Base-by-base conservation (phyloP, 1,140 invertebrate species). In the Zaprionus vittiger region DNA sequence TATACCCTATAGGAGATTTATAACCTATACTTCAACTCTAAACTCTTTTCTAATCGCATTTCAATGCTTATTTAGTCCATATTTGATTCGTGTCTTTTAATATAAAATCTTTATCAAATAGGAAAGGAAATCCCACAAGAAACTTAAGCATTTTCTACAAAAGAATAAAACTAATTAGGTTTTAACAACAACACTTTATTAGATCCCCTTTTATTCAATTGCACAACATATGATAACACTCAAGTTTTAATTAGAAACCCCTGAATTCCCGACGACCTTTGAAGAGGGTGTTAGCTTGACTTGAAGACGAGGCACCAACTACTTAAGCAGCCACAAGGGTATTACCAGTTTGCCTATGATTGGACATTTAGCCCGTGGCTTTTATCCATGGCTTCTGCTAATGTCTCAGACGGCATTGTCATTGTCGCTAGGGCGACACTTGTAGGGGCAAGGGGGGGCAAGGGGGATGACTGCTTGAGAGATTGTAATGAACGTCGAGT, bases 401-500 rank as follows among this genome's bases (percentile, higher is more conserved):
- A 54, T 55, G 56, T 28, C 41, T 20, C 44, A 70, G 37, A 47
- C 37, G 67, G 37, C 61, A 52, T 63, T 59, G 57, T 61, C n/a
- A 44, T 20, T 66, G 68, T n/a, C 73, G 24, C 31, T 52, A 34
- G 66, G 15, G 4, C 9, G 31, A 34, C 31, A 11, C 31, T 52
- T 52, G 20, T 12, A 5, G 20, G 4, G 17, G 9, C 5, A 4
- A 20, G 4, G n/a, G 41, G 41, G 7, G 4, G 4, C 20, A 4
- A 5, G 5, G 47, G 4, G 47, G 9, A 47, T 69, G 60, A 41
- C 69, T 69, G 60, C 78, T 79, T 77, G 68, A 84, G 85, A 90
- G 85, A 85, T 90, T 85, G 66, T 84, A 75, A 83, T 78, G 85
- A 85, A 81, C 70, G 85, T 85, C 85, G 78, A 89, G 85, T 82